Evolutionary conservation across 2,797 vertebrate genomes (phyloP).

Genomic region (Alca torda): DNA sequence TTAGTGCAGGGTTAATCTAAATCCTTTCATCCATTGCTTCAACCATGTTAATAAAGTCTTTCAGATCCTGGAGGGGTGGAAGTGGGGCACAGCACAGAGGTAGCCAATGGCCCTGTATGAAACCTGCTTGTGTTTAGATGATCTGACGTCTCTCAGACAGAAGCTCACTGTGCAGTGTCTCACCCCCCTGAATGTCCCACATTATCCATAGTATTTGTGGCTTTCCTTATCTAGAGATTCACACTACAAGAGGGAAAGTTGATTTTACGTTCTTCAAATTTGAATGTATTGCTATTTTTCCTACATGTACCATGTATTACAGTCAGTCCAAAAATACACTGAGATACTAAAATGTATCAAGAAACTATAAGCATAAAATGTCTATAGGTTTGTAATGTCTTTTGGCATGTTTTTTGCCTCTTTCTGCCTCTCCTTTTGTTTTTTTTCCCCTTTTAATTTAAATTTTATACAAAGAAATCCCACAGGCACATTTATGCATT

Average conservation of each 20-base stretch:
- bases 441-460: neutral
- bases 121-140: neutral
- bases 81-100: neutral
- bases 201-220: neutral
- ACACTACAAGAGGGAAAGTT: neutral
- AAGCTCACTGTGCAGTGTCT: neutral
- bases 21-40: neutral
- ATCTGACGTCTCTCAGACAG: neutral
- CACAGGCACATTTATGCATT: neutral
- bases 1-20: neutral
- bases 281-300: neutral
- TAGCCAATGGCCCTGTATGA: neutral
- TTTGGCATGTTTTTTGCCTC: neutral
- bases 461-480: neutral
- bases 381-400: neutral
- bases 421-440: neutral
- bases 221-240: neutral
- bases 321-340: neutral
- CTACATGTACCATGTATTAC: neutral
- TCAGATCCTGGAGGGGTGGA: neutral
- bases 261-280: neutral
- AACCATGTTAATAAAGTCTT: neutral
- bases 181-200: neutral
- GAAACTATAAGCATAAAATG: neutral
- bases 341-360: neutral